Evolutionary conservation across 2,888 invertebrate genomes (phyloP).

Genomic region (Drosophila ustulata): DNA sequence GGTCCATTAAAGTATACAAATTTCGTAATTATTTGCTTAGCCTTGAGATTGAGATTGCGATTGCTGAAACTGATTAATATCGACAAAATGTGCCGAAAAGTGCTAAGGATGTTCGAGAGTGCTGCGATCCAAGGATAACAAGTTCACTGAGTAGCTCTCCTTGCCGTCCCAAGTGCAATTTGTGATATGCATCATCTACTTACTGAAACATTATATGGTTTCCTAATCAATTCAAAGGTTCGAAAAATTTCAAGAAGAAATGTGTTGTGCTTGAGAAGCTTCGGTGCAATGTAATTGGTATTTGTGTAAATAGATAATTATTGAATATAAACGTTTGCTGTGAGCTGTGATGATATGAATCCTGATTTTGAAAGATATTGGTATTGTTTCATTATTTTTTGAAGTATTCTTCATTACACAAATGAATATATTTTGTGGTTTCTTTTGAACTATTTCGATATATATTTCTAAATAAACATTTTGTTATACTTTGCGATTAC

Average conservation of each 20-base stretch:
- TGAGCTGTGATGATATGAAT: constrained; percentile 68
- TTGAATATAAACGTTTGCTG: constrained; percentile 33
- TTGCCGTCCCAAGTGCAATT: constrained; percentile 21
- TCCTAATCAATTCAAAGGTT: constrained; percentile 29
- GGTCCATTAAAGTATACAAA: constrained; percentile 68
- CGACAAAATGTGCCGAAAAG: constrained; percentile 48
- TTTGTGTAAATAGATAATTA: constrained; percentile 8
- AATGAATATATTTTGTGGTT: constrained; percentile 7
- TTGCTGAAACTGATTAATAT: constrained; percentile 21
- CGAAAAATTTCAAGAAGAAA: constrained; percentile 32
- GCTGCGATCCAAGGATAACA: constrained; percentile 49
- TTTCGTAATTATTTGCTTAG: constrained; percentile 16
- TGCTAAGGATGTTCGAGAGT: constrained; percentile 37
- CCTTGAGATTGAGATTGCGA: constrained; percentile 8
- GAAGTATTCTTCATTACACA: constrained; percentile 20
- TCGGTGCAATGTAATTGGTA: constrained; percentile 40
- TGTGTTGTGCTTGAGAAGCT: constrained; percentile 38
- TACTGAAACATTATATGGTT: constrained; percentile 23
- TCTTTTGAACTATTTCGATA: constrained; percentile 13
- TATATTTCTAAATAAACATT: constrained; percentile 22
- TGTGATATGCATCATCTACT: constrained; percentile 66
- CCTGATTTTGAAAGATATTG: constrained; percentile 36
- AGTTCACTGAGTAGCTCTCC: constrained; percentile 36
- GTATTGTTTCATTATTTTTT: constrained; percentile 25
- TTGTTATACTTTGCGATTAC: constrained; percentile 14